phyloP scores from a whole-genome alignment of 2,888 invertebrate genomes.

The Trissolcus japonicus region DNA sequence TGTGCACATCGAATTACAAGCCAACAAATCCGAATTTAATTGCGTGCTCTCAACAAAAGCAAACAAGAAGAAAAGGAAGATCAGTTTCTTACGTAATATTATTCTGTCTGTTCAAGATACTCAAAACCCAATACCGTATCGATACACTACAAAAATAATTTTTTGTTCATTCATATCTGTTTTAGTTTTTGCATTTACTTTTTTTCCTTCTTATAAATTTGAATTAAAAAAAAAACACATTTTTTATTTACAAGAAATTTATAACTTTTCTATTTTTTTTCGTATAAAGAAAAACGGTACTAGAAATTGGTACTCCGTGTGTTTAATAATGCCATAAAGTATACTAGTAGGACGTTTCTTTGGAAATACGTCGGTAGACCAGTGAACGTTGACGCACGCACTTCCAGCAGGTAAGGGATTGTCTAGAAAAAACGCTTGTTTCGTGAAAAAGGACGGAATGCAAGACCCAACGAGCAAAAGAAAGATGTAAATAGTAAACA shows the following conservation, averaged over 20 bases:
- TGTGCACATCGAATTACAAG: slow-evolving; percentile 25
- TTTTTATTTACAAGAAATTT: no score
- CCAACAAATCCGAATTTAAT: slow-evolving; percentile 25
- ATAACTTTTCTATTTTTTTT: no score
- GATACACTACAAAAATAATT: no score
- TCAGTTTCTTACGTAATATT: not conserved
- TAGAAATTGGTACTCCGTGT: no score
- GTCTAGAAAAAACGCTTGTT: slow-evolving; percentile 27
- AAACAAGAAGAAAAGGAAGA: slow-evolving; percentile 17
- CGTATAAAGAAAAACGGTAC: no score
- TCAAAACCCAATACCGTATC: no score
- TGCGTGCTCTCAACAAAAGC: slow-evolving; percentile 20
- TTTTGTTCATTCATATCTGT: no score
- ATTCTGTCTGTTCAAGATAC: no score
- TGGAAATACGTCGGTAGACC: slow-evolving; percentile 23
- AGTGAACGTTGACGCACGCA: slow-evolving; percentile 43
- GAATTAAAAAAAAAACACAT: no score
- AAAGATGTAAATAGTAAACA: slow-evolving; percentile 22
- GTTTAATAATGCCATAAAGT: slow-evolving; percentile 40
- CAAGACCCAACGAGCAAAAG: not conserved
- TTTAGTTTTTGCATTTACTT: no score
- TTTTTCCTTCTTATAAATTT: no score
- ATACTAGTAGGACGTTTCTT: slow-evolving; percentile 44
- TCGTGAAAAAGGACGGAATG: slow-evolving; percentile 12
- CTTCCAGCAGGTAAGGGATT: slow-evolving; percentile 30